phyloP scores from a whole-genome alignment of 2,888 invertebrate species.

The Ennomos fuscantarius region DNA sequence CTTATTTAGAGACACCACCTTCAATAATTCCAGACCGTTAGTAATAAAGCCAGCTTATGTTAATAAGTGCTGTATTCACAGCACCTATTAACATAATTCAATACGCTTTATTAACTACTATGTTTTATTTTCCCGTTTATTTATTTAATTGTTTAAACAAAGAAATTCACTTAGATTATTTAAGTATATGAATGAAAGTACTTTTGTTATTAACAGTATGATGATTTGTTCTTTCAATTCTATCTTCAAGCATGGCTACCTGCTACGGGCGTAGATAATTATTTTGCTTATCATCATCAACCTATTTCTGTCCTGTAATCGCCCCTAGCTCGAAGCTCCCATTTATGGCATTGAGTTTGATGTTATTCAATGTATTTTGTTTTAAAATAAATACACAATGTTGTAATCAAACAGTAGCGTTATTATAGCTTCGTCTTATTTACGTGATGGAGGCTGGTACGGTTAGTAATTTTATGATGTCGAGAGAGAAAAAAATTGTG shows the following conservation, averaged over 20 bases:
- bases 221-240: too few species aligned
- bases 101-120: constrained; percentile 9
- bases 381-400: constrained; percentile 29
- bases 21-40: constrained; percentile 2
- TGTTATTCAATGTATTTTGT: constrained; percentile 4
- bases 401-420: constrained; percentile 48
- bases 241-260: too few species aligned
- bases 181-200: too few species aligned
- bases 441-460: constrained; percentile 45
- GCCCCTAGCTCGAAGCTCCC: not conserved
- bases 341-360: not conserved
- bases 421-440: constrained; percentile 35
- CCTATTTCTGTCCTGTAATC: not conserved
- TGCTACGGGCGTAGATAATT: not conserved
- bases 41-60: constrained; percentile 13
- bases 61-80: constrained; percentile 21
- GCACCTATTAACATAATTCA: constrained; percentile 21
- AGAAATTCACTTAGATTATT: not conserved
- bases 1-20: constrained; percentile 10
- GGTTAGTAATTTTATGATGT: constrained; percentile 64
- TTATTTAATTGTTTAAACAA: constrained; percentile 5
- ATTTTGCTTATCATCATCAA: not conserved
- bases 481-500: constrained; percentile 60
- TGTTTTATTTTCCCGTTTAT: too few species aligned
- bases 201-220: too few species aligned